Evolutionary conservation across 2,113 vertebrate species (phyloP), one percentile per base, ranked within the genome.

Genomic region (Daphoenositta chrysoptera): DNA sequence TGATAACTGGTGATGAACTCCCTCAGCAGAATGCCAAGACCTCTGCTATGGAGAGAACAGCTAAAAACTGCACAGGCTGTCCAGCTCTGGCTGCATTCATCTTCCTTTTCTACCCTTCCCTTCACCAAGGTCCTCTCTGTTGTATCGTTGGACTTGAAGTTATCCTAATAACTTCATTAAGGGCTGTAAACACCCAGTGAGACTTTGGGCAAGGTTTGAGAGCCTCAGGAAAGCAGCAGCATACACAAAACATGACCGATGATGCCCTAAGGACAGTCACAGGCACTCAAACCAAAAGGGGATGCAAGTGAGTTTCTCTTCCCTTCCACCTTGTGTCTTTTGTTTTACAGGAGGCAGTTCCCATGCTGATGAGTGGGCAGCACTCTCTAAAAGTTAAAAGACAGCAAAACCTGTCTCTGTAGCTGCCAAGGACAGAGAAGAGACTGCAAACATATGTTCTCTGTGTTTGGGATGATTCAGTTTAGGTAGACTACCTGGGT

Each of bases 401-500:
- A 37, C 45, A 66, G 85, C 24, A 90, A 94, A 92, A 70, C 18
- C 45, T 87, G 53, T 13, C 27, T 72, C 58, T 63, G 21, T 54
- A 68, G 35, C 39, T 75, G 71, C 71, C 63, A 93, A 96, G 71
- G 77, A 31, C 70, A 89, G 53, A 89, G 60, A 33, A 91, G 33
- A 69, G 63, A 44, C 27, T 85, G 33, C 35, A 94, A 91, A 94
- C 66, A 58, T 64, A 87, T 76, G 57, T 53, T 77, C 45, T 61
- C 50, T 63, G 58, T 27, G 48, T 79, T 93, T 76, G 57, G 78
- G 70, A 57, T 47, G 50, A 89, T 56, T 78, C 79, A 72, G 37
- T 83, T 77, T 39, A 94, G 70, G 84, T 63, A 93, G 64, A 77
- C 16, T 90, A 70, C 82, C 68, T 85, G 61, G 75, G 78, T 84